phyloP scores from a whole-genome alignment of 1,140 invertebrate species.

The Streblospio benedicti region DNA sequence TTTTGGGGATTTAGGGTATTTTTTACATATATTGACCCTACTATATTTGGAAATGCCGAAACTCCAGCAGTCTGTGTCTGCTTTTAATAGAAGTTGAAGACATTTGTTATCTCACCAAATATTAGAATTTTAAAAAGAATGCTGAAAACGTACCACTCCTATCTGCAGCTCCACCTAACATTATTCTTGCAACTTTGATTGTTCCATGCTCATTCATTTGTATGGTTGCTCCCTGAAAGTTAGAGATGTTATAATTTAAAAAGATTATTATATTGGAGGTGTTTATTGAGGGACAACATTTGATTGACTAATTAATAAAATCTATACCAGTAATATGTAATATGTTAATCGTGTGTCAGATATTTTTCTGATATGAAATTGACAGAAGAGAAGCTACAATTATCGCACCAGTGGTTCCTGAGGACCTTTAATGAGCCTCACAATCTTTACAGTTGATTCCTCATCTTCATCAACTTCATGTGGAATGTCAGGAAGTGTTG shows the following conservation, averaged over 20 bases:
- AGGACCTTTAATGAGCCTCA: slow-evolving; percentile 82
- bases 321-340: no score
- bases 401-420: slow-evolving; percentile 85
- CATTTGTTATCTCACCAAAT: background rate
- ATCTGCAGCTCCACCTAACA: slow-evolving; percentile 86
- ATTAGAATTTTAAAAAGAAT: background rate
- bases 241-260: no score
- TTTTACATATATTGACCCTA: no score
- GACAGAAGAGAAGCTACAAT: background rate
- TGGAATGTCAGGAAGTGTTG: slow-evolving; percentile 71
- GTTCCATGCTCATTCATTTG: slow-evolving; percentile 79
- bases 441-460: slow-evolving; percentile 82
- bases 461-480: slow-evolving; percentile 76
- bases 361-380: background rate
- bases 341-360: no score
- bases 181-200: slow-evolving; percentile 92
- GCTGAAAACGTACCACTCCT: slow-evolving; percentile 58
- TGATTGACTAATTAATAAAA: no score
- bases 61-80: no score
- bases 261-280: slow-evolving; percentile 2
- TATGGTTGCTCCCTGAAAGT: slow-evolving; percentile 80
- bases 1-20: no score
- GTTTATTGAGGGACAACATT: background rate
- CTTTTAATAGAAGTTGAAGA: no score
- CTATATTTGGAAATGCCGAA: no score